Evolutionary conservation across 2,888 invertebrate genomes (phyloP).

Genomic region (Sericinus montela): DNA sequence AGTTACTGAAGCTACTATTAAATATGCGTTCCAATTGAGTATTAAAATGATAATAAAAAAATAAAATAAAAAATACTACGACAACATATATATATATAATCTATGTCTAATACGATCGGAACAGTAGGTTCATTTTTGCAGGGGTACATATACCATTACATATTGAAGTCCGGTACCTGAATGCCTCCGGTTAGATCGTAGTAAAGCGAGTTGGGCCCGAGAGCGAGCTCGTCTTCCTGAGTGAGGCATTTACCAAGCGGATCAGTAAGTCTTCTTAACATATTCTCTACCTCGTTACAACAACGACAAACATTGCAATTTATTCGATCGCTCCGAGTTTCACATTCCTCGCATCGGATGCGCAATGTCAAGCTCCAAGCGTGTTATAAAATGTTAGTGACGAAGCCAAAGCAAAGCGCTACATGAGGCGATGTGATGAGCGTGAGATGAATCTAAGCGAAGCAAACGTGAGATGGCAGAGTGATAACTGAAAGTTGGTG

Average conservation of each 20-base stretch:
- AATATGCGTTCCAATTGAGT: slow-evolving; percentile 9
- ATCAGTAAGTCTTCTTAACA: slow-evolving; percentile 48
- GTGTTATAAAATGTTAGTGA: slow-evolving; percentile 53
- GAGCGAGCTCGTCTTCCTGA: slow-evolving; percentile 76
- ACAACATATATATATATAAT: slow-evolving; percentile 14
- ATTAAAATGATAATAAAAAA: not conserved
- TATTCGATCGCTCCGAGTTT: slow-evolving; percentile 53
- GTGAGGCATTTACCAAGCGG: slow-evolving; percentile 60
- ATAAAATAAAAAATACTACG: not conserved
- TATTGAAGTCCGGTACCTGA: slow-evolving; percentile 62
- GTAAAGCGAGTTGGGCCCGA: slow-evolving; percentile 77
- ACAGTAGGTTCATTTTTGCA: slow-evolving; percentile 20
- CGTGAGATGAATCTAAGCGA: slow-evolving; percentile 52
- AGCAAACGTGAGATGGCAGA: slow-evolving; percentile 58
- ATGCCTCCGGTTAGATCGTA: slow-evolving; percentile 78
- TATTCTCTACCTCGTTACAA: slow-evolving; percentile 44
- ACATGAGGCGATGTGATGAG: slow-evolving; percentile 50
- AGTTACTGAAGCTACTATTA: slow-evolving; percentile 34
- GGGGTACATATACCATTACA: slow-evolving; percentile 22
- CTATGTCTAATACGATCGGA: slow-evolving; percentile 22
- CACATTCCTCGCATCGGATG: slow-evolving; percentile 28
- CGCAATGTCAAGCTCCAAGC: slow-evolving; percentile 47
- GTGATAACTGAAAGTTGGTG: slow-evolving; percentile 46
- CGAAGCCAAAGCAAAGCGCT: slow-evolving; percentile 52
- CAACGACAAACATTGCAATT: slow-evolving; percentile 61